These are phyloP conservation scores for Valencia hispanica DNA, from an alignment of 2,797 vertebrate species.

Conservation along the genomic window DNA sequence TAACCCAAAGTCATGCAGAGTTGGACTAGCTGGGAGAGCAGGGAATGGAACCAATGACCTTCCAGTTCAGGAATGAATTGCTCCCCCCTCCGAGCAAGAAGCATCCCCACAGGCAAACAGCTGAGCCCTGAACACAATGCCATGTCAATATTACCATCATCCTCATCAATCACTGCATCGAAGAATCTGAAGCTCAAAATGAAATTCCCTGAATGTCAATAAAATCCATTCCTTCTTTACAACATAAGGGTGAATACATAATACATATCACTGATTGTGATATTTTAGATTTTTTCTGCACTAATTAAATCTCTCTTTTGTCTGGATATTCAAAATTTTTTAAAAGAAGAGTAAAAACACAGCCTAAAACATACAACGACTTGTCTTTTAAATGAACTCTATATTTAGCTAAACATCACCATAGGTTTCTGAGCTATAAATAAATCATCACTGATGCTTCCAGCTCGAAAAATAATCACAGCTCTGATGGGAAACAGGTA, in stretches of 20 bases:
- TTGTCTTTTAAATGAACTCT: not conserved
- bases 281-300: not conserved
- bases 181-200: not conserved
- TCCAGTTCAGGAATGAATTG: not conserved
- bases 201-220: not conserved
- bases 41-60: not conserved
- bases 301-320: not conserved
- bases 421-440: constrained; percentile 22
- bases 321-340: not conserved
- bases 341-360: not conserved
- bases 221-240: not conserved
- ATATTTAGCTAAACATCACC: constrained; percentile 16
- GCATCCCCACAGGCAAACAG: not conserved
- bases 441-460: constrained; percentile 43
- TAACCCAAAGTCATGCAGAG: not conserved
- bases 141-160: not conserved
- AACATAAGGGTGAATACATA: not conserved
- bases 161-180: not conserved
- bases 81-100: not conserved
- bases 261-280: not conserved
- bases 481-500: constrained; percentile 45
- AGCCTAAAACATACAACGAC: not conserved
- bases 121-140: not conserved
- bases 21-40: too few relatives aligned
- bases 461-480: constrained; percentile 39